A percentile compares a stretch with the other conserved stretches of the same genome.
These are phyloP conservation scores for Lumbricus terrestris DNA, from an alignment of 2,888 invertebrate species.

Conservation along the genomic window DNA sequence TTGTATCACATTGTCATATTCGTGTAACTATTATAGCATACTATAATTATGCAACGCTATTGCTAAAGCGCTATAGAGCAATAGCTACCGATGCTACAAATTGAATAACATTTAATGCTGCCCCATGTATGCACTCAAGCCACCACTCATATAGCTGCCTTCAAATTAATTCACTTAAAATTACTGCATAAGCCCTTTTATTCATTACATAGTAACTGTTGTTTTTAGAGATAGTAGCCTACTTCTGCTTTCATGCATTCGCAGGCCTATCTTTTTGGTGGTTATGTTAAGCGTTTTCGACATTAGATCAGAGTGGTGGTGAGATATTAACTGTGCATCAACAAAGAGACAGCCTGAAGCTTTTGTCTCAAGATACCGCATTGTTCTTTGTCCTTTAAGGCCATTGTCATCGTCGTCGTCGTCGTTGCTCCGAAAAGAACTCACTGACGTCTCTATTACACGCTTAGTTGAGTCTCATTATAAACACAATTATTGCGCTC, in stretches of 20 bases:
- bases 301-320: not conserved
- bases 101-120: no score
- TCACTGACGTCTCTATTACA: slow-evolving; percentile 19
- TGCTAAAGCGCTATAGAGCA: no score
- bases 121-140: no score
- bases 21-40: no score
- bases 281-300: not conserved
- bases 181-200: not conserved
- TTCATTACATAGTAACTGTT: not conserved
- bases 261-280: not conserved
- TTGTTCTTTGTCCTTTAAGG: not conserved
- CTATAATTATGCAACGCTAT: no score
- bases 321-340: not conserved
- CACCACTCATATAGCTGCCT: not conserved
- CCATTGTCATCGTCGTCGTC: no score
- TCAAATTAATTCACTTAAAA: not conserved
- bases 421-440: not conserved
- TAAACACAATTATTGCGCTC: slow-evolving; percentile 18
- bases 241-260: not conserved
- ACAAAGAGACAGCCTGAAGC: not conserved
- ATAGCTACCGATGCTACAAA: no score
- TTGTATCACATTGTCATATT: no score
- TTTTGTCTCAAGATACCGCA: not conserved
- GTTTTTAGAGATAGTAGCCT: no score
- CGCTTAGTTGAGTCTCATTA: not conserved